Percentiles rank a stretch among this genome's conserved stretches.
Conservation (phyloP, 2,113 vertebrate species). For the Caretta caretta region DNA sequence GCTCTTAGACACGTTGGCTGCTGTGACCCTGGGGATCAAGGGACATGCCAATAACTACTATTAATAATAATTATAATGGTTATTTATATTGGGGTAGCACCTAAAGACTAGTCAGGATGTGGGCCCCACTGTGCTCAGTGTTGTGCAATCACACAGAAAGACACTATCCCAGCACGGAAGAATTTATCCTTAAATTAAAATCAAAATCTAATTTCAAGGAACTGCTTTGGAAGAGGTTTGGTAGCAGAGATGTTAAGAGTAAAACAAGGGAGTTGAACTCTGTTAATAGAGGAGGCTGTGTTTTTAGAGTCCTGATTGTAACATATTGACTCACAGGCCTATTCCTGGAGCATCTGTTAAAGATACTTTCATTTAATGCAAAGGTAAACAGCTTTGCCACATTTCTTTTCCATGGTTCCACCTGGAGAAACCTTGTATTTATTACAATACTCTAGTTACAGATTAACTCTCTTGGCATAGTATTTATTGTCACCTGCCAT, state of each 20-base stretch:
- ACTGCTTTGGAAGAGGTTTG: neutral
- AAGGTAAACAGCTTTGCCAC: neutral
- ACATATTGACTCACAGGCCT: neutral
- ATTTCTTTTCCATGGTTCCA: neutral
- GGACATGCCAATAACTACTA: neutral
- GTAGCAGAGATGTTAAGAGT: neutral
- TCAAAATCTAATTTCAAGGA: neutral
- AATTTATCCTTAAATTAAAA: neutral
- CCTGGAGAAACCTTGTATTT: neutral
- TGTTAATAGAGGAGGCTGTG: fast-evolving
- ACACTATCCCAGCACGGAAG: neutral
- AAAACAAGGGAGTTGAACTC: neutral
- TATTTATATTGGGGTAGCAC: neutral
- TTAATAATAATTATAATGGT: neutral
- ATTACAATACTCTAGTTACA: neutral
- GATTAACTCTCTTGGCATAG: neutral
- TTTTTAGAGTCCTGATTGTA: neutral
- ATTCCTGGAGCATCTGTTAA: neutral
- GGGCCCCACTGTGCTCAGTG: neutral
- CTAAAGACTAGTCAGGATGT: neutral
- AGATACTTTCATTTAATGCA: neutral
- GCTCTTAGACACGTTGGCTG: neutral
- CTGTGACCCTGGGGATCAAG: neutral
- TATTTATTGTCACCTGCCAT: fast-evolving
- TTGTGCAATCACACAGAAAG: neutral